phyloP scores from a whole-genome alignment of 2,888 invertebrate species.

The Diabrotica balteata region DNA sequence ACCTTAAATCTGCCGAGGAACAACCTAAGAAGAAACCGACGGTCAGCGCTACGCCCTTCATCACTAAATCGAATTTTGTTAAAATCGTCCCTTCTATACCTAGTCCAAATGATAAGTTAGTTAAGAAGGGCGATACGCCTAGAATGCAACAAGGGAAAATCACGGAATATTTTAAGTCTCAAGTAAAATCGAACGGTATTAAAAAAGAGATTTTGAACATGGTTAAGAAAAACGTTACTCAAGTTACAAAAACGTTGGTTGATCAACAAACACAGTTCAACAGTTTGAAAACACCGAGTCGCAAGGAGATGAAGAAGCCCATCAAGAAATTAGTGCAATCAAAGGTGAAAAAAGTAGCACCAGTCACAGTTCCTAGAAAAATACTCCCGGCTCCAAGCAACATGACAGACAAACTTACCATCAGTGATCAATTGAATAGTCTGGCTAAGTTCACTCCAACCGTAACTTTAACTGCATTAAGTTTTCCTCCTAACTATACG shows the following conservation, averaged over 20 bases:
- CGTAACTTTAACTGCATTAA: slow-evolving; percentile 56
- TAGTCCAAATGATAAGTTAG: slow-evolving; percentile 45
- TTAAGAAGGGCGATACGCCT: slow-evolving; percentile 36
- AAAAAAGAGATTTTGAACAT: slow-evolving; percentile 50
- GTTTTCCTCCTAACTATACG: slow-evolving; percentile 57
- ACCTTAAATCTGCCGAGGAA: slow-evolving; percentile 41
- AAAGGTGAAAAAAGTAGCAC: slow-evolving; percentile 51
- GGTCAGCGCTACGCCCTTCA: slow-evolving; percentile 23
- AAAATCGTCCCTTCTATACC: slow-evolving; percentile 41
- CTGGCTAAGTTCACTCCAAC: slow-evolving; percentile 54
- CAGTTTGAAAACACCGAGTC: slow-evolving; percentile 41
- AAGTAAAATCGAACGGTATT: slow-evolving; percentile 71
- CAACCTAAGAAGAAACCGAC: slow-evolving; percentile 30
- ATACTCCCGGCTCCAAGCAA: slow-evolving; percentile 60
- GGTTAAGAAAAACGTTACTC: slow-evolving; percentile 40
- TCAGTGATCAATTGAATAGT: slow-evolving; percentile 43
- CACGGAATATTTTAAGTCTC: slow-evolving; percentile 84
- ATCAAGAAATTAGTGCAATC: slow-evolving; percentile 51
- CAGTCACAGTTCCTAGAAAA: slow-evolving; percentile 56
- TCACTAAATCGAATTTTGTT: slow-evolving; percentile 30
- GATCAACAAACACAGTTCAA: slow-evolving; percentile 51
- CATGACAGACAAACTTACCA: slow-evolving; percentile 51
- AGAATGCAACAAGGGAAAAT: slow-evolving; percentile 76
- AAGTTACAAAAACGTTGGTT: slow-evolving; percentile 43
- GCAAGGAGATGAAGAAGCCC: slow-evolving; percentile 52